A percentile compares a stretch with the other conserved stretches of the same genome.
phyloP scores from a whole-genome alignment of 2,888 invertebrate genomes.

The Stenolophus ochropezus region DNA sequence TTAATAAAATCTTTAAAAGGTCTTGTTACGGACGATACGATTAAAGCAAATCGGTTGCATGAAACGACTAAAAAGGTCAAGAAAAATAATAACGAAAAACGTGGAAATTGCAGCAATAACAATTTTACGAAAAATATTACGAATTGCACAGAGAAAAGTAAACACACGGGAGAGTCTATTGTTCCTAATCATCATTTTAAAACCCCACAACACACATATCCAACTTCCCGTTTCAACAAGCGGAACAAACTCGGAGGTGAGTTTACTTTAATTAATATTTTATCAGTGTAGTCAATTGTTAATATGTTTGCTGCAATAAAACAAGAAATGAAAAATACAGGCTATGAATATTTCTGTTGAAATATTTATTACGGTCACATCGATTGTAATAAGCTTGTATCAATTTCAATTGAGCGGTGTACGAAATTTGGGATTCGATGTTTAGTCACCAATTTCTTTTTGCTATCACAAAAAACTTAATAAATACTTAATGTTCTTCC shows the following conservation, averaged over 20 bases:
- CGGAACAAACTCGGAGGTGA: not conserved
- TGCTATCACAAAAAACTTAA: too few species aligned
- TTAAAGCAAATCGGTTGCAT: not conserved
- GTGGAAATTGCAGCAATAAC: not conserved
- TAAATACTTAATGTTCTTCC: too few species aligned
- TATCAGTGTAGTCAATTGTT: not conserved
- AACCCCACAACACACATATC: not conserved
- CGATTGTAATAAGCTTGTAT: too few species aligned
- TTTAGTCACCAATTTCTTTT: too few species aligned
- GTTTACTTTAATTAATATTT: not conserved
- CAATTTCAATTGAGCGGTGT: too few species aligned
- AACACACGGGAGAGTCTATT: not conserved
- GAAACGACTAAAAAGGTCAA: not conserved
- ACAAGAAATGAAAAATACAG: too few species aligned
- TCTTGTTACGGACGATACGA: not conserved
- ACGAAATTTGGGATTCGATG: too few species aligned
- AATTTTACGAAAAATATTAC: not conserved
- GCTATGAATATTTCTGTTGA: too few species aligned
- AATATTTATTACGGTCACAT: too few species aligned
- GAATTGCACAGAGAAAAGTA: not conserved
- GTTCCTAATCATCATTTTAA: not conserved
- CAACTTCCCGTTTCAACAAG: not conserved
- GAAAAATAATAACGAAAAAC: not conserved
- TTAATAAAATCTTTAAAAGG: not conserved
- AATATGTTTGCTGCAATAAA: too few species aligned